These are phyloP conservation scores for Papilio demoleus DNA, from an alignment of 2,888 invertebrate species.

Conservation along the genomic window DNA sequence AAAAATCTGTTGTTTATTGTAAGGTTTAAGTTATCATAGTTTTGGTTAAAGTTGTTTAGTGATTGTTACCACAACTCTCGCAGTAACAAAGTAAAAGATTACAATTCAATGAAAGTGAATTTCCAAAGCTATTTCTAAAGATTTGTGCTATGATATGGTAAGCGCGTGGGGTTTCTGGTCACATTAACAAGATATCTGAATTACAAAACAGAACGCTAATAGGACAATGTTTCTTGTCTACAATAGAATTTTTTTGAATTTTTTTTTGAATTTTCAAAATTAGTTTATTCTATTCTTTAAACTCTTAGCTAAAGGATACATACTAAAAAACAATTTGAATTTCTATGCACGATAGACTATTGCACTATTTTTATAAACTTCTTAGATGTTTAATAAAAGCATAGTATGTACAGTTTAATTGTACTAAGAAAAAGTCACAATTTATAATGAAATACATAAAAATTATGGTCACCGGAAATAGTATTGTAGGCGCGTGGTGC, in stretches of 20 bases:
- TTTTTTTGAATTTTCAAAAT: too few relatives aligned
- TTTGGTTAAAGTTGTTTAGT: too few relatives aligned
- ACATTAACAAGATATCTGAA: slow-evolving; percentile 35
- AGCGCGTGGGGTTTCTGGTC: slow-evolving; percentile 45
- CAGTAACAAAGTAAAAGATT: background rate
- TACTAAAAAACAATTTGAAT: too few relatives aligned
- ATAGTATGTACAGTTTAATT: background rate
- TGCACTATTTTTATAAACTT: background rate
- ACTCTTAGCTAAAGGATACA: too few relatives aligned
- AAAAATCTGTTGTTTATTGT: background rate
- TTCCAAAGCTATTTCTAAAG: slow-evolving; percentile 46
- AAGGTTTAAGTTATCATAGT: too few relatives aligned
- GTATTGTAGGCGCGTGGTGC: slow-evolving; percentile 38
- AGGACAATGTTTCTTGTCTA: background rate
- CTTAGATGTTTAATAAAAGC: background rate
- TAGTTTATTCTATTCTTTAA: too few relatives aligned
- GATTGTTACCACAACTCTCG: background rate
- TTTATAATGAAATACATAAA: background rate
- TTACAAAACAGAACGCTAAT: background rate
- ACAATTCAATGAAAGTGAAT: slow-evolving; percentile 37
- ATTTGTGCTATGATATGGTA: slow-evolving; percentile 48
- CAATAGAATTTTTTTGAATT: too few relatives aligned
- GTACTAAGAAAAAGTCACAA: background rate
- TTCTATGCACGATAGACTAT: too few relatives aligned
- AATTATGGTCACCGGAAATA: slow-evolving; percentile 33